phyloP scores from a whole-genome alignment of 1,140 invertebrate species.

The Zaprionus africanus region DNA sequence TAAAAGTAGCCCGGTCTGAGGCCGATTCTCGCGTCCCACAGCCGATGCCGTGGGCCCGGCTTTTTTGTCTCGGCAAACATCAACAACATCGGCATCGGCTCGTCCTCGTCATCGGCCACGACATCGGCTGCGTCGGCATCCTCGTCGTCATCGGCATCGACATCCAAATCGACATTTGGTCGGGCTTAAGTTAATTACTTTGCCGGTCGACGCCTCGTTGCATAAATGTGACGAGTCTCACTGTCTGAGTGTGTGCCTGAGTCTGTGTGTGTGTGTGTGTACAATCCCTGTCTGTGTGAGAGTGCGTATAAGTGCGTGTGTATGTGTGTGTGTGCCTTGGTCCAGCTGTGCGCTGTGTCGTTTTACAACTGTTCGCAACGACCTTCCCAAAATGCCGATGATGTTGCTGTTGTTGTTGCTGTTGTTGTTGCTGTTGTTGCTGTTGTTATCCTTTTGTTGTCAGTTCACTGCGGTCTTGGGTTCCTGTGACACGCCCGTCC shows the following conservation, averaged over 20 bases:
- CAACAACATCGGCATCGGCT: not conserved
- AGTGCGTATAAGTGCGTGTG: slow-evolving; percentile 6
- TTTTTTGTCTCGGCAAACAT: not conserved
- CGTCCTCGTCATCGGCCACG: not conserved
- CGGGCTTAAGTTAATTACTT: slow-evolving; percentile 80
- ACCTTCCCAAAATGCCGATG: slow-evolving; percentile 73
- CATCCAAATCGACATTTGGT: slow-evolving; percentile 43
- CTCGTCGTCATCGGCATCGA: slow-evolving; percentile 9
- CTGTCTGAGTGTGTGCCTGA: slow-evolving; percentile 6
- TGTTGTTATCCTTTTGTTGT: slow-evolving; percentile 35
- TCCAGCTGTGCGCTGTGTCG: slow-evolving; percentile 73
- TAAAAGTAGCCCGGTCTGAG: slow-evolving; percentile 35
- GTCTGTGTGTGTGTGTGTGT: slow-evolving; percentile 20
- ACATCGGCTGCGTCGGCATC: not conserved
- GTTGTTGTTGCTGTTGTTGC: not conserved
- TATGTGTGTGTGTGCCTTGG: slow-evolving; percentile 40
- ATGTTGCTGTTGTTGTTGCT: slow-evolving; percentile 38
- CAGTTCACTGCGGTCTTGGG: slow-evolving; percentile 15
- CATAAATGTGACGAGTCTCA: slow-evolving; percentile 72
- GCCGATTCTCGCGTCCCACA: slow-evolving; percentile 28
- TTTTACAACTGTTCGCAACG: slow-evolving; percentile 79
- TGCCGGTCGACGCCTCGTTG: slow-evolving; percentile 79
- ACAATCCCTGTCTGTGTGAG: slow-evolving; percentile 4
- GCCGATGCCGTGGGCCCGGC: not conserved
- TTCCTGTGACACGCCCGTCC: slow-evolving; percentile 77